phyloP scores from a whole-genome alignment of 2,888 invertebrate genomes.

The Oscheius sp. region DNA sequence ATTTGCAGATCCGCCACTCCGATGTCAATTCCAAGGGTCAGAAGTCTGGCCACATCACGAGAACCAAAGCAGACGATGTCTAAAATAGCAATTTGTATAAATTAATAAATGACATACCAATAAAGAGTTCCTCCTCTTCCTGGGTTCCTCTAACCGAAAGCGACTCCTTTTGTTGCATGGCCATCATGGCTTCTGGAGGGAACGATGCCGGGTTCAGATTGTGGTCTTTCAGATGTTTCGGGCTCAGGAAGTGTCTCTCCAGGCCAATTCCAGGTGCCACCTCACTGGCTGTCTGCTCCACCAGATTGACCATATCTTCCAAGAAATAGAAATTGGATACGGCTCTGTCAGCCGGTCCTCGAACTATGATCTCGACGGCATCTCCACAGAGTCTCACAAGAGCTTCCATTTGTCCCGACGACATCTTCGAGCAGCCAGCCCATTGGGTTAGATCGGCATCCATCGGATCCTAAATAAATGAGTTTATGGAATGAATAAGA shows the following conservation, averaged over 20 bases:
- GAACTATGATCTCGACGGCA: slow-evolving; percentile 66
- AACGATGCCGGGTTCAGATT: slow-evolving; percentile 59
- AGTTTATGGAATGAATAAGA: background rate
- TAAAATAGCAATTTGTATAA: slow-evolving; percentile 59
- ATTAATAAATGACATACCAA: slow-evolving; percentile 73
- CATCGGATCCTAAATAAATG: slow-evolving; percentile 74
- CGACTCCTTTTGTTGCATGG: slow-evolving; percentile 74
- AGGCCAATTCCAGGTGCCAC: slow-evolving; percentile 81
- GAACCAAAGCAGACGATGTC: slow-evolving; percentile 79
- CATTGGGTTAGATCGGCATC: slow-evolving; percentile 82
- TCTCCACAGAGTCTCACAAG: slow-evolving; percentile 77
- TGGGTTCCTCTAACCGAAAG: slow-evolving; percentile 75
- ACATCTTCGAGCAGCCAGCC: slow-evolving; percentile 79
- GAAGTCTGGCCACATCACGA: slow-evolving; percentile 75
- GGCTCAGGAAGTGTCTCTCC: slow-evolving; percentile 81
- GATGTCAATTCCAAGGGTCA: slow-evolving; percentile 78
- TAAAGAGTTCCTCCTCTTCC: slow-evolving; percentile 77
- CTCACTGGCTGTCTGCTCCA: slow-evolving; percentile 79
- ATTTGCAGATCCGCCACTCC: slow-evolving; percentile 79
- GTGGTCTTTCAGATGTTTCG: slow-evolving; percentile 72
- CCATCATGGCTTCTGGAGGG: slow-evolving; percentile 73
- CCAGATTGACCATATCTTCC: slow-evolving; percentile 77
- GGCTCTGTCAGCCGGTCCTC: slow-evolving; percentile 74
- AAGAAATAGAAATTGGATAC: slow-evolving; percentile 79
- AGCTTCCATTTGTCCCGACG: slow-evolving; percentile 81